Evolutionary conservation across 1,140 invertebrate genomes (phyloP).

Genomic region (Lepidostoma basale): DNA sequence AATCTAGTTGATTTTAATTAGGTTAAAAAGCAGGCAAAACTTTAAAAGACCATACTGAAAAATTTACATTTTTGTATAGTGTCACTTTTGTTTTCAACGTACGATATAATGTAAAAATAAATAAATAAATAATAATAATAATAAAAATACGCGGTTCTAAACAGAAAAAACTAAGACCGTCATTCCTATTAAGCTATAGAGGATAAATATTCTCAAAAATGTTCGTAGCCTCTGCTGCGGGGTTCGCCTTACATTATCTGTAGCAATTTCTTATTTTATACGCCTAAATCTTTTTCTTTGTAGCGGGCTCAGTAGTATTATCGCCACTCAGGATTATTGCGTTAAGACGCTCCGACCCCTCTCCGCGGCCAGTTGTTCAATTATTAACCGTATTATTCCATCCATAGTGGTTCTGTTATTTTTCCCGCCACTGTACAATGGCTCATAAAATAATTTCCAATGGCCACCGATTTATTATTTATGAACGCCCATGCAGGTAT

Average conservation of each 20-base stretch:
- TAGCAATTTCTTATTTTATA: slow-evolving; percentile 2
- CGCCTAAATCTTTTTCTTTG: slow-evolving; percentile 16
- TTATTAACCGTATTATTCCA: slow-evolving; percentile 34
- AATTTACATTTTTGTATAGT: no score
- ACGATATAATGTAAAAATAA: neutral
- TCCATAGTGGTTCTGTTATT: slow-evolving; percentile 17
- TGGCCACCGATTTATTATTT: slow-evolving; percentile 21
- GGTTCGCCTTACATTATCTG: neutral
- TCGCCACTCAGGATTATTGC: slow-evolving; percentile 44
- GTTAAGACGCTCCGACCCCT: slow-evolving; percentile 35
- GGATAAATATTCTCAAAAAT: no score
- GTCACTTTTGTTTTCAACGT: no score
- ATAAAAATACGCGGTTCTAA: neutral
- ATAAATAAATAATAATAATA: neutral
- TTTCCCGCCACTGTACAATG: slow-evolving; percentile 19
- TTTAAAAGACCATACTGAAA: no score
- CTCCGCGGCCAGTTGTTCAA: slow-evolving; percentile 4
- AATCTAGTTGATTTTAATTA: no score
- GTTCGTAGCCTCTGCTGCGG: neutral
- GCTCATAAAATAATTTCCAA: slow-evolving; percentile 26
- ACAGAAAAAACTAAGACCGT: neutral
- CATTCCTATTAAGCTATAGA: no score
- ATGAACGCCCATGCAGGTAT: slow-evolving; percentile 9
- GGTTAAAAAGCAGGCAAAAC: no score
- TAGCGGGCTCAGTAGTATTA: slow-evolving; percentile 28